phyloP scores from a whole-genome alignment of 1,140 invertebrate species.

The Pinna nobilis region DNA sequence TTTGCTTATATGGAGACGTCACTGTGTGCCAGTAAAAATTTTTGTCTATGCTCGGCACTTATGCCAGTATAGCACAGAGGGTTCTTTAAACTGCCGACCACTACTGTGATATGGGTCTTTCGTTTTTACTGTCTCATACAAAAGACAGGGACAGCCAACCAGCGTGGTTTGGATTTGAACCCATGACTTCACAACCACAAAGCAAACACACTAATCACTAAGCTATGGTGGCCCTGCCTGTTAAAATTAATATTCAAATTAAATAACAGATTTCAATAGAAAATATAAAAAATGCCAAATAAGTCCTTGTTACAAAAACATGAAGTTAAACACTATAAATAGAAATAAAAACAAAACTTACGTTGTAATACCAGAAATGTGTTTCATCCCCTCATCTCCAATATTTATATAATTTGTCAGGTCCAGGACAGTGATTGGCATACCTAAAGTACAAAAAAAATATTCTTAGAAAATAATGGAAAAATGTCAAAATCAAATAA shows the following conservation, averaged over 20 bases:
- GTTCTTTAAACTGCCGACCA: too few species aligned
- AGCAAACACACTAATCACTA: neutral
- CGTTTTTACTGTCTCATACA: too few species aligned
- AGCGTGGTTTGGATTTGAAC: too few species aligned
- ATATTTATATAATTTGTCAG: conserved; percentile 66
- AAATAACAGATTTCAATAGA: neutral
- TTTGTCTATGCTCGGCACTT: too few species aligned
- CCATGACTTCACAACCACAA: too few species aligned
- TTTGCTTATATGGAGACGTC: too few species aligned
- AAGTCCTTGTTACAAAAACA: neutral
- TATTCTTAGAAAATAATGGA: neutral
- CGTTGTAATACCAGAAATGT: conserved; percentile 56
- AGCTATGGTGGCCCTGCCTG: neutral
- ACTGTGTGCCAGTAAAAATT: too few species aligned
- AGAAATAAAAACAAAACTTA: conserved; percentile 28
- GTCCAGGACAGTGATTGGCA: conserved; percentile 55
- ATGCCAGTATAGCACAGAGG: too few species aligned
- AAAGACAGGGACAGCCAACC: too few species aligned
- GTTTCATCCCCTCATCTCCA: conserved; percentile 57
- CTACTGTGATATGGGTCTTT: too few species aligned
- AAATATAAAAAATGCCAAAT: neutral
- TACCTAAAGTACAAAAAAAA: conserved; percentile 37
- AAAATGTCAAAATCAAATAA: neutral
- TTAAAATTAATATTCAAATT: neutral
- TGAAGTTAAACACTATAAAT: neutral